These are phyloP conservation scores for Lordiphosa andalusiaca DNA, from an alignment of 2,888 invertebrate genomes.

Conservation along the genomic window DNA sequence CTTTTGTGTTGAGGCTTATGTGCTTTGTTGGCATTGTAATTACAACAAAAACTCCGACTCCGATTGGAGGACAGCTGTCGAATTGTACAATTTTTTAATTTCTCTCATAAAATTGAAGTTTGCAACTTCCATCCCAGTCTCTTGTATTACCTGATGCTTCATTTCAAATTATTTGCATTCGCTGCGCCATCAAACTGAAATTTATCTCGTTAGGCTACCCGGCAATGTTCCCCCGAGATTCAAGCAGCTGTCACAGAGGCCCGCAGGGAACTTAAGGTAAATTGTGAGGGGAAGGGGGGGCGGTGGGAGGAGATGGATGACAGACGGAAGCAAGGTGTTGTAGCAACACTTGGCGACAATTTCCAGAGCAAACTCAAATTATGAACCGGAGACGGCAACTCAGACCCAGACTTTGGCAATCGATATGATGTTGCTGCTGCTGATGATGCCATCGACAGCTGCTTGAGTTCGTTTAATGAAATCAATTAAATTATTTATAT, in stretches of 20 bases:
- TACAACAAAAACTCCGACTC: constrained; percentile 28
- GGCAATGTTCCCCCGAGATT: constrained; percentile 16
- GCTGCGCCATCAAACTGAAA: constrained; percentile 63
- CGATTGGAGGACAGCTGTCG: neutral
- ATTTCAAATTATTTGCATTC: constrained; percentile 63
- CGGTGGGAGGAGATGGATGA: neutral
- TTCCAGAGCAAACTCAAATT: constrained; percentile 62
- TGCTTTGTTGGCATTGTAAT: constrained; percentile 47
- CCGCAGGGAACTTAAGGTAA: constrained; percentile 14
- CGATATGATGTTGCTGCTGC: constrained; percentile 35
- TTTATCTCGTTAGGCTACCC: constrained; percentile 64
- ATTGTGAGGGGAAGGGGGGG: neutral
- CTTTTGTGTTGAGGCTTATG: constrained; percentile 31
- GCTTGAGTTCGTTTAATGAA: constrained; percentile 54
- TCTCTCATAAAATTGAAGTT: constrained; percentile 1
- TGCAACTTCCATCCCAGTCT: constrained; percentile 27
- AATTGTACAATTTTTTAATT: too few relatives aligned
- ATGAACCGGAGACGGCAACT: constrained; percentile 36
- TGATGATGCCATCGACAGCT: constrained; percentile 54
- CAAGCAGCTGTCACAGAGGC: constrained; percentile 57
- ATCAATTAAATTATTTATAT: constrained; percentile 70
- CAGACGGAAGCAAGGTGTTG: constrained; percentile 46
- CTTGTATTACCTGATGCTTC: constrained; percentile 63
- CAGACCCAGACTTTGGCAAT: constrained; percentile 19
- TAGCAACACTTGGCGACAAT: constrained; percentile 70